These are phyloP conservation scores for Scotopteryx bipunctaria DNA, from an alignment of 2,888 invertebrate genomes.

Conservation along the genomic window DNA sequence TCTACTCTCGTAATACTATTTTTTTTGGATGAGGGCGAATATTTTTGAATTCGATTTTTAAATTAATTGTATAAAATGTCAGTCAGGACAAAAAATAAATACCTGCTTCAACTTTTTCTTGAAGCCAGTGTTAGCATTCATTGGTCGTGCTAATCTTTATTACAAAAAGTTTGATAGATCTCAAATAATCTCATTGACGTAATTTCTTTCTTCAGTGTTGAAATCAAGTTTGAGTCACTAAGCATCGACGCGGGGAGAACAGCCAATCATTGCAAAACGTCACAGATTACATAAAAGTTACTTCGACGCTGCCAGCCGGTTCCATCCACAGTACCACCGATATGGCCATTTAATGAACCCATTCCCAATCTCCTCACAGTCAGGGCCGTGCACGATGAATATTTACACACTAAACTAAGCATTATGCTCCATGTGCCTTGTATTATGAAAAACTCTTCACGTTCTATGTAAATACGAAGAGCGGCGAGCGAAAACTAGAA, in stretches of 20 bases:
- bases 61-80: too few species aligned
- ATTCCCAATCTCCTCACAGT: conserved; percentile 67
- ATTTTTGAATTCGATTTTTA: too few species aligned
- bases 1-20: neutral
- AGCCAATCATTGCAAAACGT: conserved; percentile 22
- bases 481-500: conserved; percentile 82
- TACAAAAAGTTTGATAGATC: too few species aligned
- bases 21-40: neutral
- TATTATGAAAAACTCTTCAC: conserved; percentile 82
- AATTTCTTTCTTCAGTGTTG: conserved; percentile 6
- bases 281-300: conserved; percentile 24
- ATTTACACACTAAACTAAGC: conserved; percentile 68
- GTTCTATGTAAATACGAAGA: conserved; percentile 79
- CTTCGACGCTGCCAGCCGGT: conserved; percentile 6
- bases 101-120: too few species aligned
- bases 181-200: neutral
- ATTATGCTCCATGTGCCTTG: conserved; percentile 71
- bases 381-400: conserved; percentile 64
- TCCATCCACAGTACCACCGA: conserved; percentile 22
- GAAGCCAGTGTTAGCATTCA: too few species aligned
- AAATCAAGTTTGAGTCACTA: conserved; percentile 9
- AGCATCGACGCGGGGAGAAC: conserved; percentile 4
- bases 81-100: too few species aligned
- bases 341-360: conserved; percentile 54
- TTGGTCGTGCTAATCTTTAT: too few species aligned